Evolutionary conservation across 2,888 invertebrate species (phyloP), one percentile per base, ranked within the genome.

Genomic region (Incurvaria masculella): DNA sequence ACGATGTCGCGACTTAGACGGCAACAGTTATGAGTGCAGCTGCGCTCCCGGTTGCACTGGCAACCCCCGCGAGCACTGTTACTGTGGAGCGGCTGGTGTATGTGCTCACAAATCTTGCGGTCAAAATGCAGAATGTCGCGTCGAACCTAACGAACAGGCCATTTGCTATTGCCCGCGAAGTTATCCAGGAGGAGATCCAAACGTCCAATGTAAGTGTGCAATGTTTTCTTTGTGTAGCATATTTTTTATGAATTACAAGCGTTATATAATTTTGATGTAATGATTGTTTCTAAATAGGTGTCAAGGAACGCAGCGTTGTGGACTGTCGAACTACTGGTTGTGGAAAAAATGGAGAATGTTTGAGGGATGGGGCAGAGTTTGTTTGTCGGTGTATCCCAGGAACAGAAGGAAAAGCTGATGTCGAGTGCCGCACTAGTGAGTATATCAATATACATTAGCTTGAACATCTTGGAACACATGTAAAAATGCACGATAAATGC

Each of bases 261-360:
- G 27, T 46, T 21, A 47, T 48, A n/a, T n/a, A 14, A 6, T 4
- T 51, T 45, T 11, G n/a, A 50, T 43, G 43, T 23, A 26, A 44
- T 23, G 38, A 33, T n/a, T 45, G 11, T 42, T n/a, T 47, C 21
- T 18, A 49, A 49, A 33, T 46, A 85, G 85, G 86, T 75, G 72
- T 80, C 26, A 68, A 74, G 53, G 82, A 83, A 62, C 72, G 79
- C 50, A 81, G 80, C 55, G 72, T 82, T 33, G 81, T 86, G 43
- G 93, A 94, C 64, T 94, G 94, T 69, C 83, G 93, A 58, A 89
- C 89, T 2, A 83, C 85, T 51, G 93, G 93, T 54, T 94, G 94
- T 73, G 88, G 89, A 55, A 83, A 85, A 59, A 91, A 90, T 54
- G 90, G 91, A n/a, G 88, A 90, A 68, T 94, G 93, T 73, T 85